phyloP scores from a whole-genome alignment of 2,888 invertebrate species.

The Lobophora halterata region DNA sequence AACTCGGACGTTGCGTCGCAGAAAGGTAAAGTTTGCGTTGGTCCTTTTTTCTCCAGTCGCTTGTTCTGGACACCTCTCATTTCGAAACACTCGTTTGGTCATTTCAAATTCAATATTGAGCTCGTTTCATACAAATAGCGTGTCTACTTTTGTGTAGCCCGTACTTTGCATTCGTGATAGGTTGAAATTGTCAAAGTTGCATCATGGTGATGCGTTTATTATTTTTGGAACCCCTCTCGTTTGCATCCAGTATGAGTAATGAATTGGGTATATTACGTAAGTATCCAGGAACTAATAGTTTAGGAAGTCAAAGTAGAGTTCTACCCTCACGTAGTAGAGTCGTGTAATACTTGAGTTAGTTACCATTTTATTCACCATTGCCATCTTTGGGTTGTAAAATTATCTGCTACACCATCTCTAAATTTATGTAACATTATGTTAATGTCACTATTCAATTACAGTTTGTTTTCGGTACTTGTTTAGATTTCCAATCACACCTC shows the following conservation, averaged over 20 bases:
- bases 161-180: constrained; percentile 36
- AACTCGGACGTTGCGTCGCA: constrained; percentile 61
- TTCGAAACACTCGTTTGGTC: constrained; percentile 41
- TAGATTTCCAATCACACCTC: constrained; percentile 68
- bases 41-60: constrained; percentile 47
- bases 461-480: constrained; percentile 57
- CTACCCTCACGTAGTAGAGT: too few relatives aligned
- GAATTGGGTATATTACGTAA: neutral
- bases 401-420: too few relatives aligned
- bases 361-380: too few relatives aligned
- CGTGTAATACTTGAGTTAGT: too few relatives aligned
- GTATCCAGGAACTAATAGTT: too few relatives aligned
- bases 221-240: constrained; percentile 16
- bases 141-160: constrained; percentile 30
- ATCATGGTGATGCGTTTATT: constrained; percentile 20
- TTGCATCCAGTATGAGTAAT: constrained; percentile 11
- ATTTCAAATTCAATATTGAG: constrained; percentile 40
- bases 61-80: constrained; percentile 56
- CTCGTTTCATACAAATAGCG: constrained; percentile 44
- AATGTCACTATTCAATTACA: constrained; percentile 52
- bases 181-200: constrained; percentile 27
- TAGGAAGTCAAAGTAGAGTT: too few relatives aligned
- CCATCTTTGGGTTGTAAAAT: too few relatives aligned
- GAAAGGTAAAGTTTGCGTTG: constrained; percentile 50
- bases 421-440: too few relatives aligned